Percentiles rank a stretch among this genome's conserved stretches.
These are phyloP conservation scores for Tanaodytes sp. DNA, from an alignment of 2,888 invertebrate species.

Conservation along the genomic window DNA sequence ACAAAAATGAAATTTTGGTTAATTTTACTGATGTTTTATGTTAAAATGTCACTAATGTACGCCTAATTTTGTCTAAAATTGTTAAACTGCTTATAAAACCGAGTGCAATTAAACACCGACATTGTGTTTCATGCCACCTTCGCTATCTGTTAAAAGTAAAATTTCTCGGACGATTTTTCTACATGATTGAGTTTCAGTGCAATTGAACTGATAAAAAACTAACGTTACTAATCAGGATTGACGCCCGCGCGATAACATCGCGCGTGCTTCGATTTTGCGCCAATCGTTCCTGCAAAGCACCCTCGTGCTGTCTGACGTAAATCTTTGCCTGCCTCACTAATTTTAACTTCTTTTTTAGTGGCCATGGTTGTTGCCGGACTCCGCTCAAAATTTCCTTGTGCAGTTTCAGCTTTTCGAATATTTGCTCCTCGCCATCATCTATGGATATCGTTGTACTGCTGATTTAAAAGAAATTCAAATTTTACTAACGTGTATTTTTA, in stretches of 20 bases:
- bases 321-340: conserved; percentile 88
- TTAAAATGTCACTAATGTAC: too few species aligned
- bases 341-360: conserved; percentile 86
- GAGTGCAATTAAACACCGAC: too few species aligned
- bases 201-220: too few species aligned
- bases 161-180: too few species aligned
- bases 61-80: too few species aligned
- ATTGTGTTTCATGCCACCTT: too few species aligned
- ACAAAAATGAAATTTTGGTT: too few species aligned
- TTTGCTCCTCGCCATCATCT: conserved; percentile 88
- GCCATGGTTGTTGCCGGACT: conserved; percentile 89
- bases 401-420: conserved; percentile 89
- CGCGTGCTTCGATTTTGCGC: conserved; percentile 91
- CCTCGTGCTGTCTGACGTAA: conserved; percentile 91
- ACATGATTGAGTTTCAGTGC: too few species aligned
- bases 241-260: conserved; percentile 88
- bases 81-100: too few species aligned
- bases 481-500: too few species aligned
- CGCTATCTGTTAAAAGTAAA: too few species aligned
- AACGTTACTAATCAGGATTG: conserved; percentile 86
- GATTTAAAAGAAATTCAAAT: background rate
- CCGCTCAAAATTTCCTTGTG: conserved; percentile 93
- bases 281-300: conserved; percentile 88
- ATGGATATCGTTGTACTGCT: conserved; percentile 83
- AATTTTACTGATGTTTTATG: too few species aligned